phyloP scores from a whole-genome alignment of 2,113 vertebrate species.

The Pampusana beccarii region DNA sequence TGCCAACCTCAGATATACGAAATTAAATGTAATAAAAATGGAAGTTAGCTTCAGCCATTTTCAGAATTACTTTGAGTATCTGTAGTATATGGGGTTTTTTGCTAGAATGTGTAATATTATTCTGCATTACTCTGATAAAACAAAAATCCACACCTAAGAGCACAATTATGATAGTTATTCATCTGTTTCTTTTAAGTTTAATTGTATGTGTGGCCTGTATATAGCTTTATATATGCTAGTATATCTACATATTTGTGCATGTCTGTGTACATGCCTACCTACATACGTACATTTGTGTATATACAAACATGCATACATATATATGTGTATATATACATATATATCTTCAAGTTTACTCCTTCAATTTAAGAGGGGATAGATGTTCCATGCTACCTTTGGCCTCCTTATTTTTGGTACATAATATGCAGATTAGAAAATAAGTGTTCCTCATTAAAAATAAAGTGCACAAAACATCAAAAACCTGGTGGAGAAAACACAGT shows the following conservation, averaged over 20 bases:
- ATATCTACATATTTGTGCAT: background rate
- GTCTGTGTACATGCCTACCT: background rate
- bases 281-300: background rate
- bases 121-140: background rate
- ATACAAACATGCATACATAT: background rate
- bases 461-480: background rate
- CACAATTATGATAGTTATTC: background rate
- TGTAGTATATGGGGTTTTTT: background rate
- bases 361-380: background rate
- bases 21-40: background rate
- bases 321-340: background rate
- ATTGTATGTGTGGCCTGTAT: background rate
- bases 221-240: background rate
- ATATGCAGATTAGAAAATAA: background rate
- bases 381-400: background rate
- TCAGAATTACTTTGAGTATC: background rate
- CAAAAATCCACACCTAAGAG: background rate
- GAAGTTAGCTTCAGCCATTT: background rate
- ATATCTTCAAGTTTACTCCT: background rate
- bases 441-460: background rate
- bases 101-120: background rate
- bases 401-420: background rate
- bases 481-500: background rate
- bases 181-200: background rate
- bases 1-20: background rate